These are phyloP conservation scores for Molossus alvarezi DNA, from an alignment of 2,797 vertebrate genomes.

Conservation along the genomic window DNA sequence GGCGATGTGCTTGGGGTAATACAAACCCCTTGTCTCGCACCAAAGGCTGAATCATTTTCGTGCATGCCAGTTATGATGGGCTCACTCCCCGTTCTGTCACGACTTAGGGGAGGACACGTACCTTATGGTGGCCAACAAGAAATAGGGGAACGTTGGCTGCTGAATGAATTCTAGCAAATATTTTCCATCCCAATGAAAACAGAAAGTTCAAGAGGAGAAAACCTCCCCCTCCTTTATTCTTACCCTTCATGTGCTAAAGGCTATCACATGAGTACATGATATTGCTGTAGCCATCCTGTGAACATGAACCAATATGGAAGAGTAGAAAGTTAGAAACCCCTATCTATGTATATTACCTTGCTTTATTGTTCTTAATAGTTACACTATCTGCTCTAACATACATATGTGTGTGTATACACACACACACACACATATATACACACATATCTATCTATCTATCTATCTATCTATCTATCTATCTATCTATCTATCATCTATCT, in stretches of 20 bases:
- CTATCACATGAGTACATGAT: neutral
- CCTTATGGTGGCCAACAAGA: neutral
- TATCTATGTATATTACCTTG: neutral
- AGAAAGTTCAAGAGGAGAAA: neutral
- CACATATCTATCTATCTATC: neutral
- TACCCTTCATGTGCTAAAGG: neutral
- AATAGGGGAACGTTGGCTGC: neutral
- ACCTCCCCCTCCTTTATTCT: neutral
- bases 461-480: neutral
- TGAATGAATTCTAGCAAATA: neutral
- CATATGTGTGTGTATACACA: neutral
- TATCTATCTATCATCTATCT: neutral
- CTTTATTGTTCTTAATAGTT: neutral
- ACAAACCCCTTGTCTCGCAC: neutral
- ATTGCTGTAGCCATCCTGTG: neutral
- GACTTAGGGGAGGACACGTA: no score
- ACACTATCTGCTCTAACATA: neutral
- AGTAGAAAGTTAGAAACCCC: neutral
- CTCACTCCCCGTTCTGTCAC: no score
- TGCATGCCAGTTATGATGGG: neutral
- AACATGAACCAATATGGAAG: neutral
- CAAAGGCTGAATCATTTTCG: neutral
- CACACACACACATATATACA: neutral
- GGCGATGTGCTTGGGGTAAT: no score
- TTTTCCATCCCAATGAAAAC: neutral